Evolutionary conservation across 2,113 vertebrate genomes (phyloP), one percentile per base, ranked within the genome.

Genomic region (Actenoides hombroni): DNA sequence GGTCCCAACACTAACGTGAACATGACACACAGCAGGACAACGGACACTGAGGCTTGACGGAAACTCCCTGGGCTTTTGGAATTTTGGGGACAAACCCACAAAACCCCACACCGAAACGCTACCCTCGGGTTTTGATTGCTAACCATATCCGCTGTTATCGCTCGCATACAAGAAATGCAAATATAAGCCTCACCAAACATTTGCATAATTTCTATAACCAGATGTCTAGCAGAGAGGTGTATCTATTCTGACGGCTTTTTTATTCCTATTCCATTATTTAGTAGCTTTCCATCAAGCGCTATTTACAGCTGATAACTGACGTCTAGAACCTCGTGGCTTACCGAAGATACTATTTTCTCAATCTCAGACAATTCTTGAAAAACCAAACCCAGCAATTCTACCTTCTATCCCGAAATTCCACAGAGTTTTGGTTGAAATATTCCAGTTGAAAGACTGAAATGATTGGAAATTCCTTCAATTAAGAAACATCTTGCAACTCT

Each of bases 131-230:
- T 89, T 31, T 20, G 53, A 28, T 29, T 26, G 46, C 76, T 77
- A 88, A 49, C 59, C 2, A 2, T 17, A 85, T 63, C 56, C n/a
- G 21, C 42, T 57, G 59, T 46, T 88, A 67, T 5, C 46, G 17
- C 10, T 73, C 59, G 44, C 21, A 56, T 23, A 53, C 25, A 67
- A 70, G 37, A 25, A 85, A 95, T 44, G 48, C 56, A 94, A 89
- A 95, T 49, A 61, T 2, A 75, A 87, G 23, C 29, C 39, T 88
- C 80, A 94, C 13, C 25, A 84, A 87, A 82, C 51, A 68, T 67
- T 86, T 95, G 69, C 82, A 40, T 94, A 70, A 86, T 83, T 88
- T 90, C 78, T 95, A 84, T 75, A 93, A 92, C 57, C 93, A 86
- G 60, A 61, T 31, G 81, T 78, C 73, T 87, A 54, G 16, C 18